phyloP scores from a whole-genome alignment of 2,113 vertebrate species.

The Regulus satrapa region DNA sequence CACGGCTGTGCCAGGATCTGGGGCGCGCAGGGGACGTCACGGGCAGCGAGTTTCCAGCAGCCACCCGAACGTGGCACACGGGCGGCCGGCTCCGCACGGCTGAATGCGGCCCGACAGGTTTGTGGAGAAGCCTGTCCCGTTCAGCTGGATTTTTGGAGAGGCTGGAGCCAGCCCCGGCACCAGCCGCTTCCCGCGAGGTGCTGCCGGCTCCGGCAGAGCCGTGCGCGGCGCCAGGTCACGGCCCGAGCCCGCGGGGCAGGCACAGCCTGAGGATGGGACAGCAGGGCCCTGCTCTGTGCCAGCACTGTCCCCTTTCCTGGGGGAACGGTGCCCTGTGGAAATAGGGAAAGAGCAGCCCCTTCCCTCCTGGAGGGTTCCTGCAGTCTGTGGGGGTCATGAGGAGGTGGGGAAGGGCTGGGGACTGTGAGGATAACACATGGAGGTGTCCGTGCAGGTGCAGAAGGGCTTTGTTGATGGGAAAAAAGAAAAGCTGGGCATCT shows the following conservation, averaged over 20 bases:
- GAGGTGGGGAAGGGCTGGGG: not conserved
- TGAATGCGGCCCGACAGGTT: constrained; percentile 37
- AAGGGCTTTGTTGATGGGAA: not conserved
- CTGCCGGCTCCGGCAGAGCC: not conserved
- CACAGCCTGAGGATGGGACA: accelerated
- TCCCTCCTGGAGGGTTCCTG: not conserved
- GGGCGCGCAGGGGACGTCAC: not conserved
- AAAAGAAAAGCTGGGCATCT: not conserved
- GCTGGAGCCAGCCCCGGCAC: constrained; percentile 14
- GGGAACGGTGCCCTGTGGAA: accelerated
- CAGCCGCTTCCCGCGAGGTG: not conserved
- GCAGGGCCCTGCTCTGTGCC: not conserved
- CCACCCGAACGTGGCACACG: not conserved
- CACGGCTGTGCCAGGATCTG: accelerated
- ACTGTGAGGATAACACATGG: accelerated
- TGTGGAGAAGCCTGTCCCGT: not conserved
- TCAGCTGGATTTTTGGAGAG: constrained; percentile 53
- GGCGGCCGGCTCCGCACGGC: not conserved
- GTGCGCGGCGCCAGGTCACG: not conserved
- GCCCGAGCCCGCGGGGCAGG: not conserved
- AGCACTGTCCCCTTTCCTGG: accelerated
- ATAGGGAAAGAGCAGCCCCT: not conserved
- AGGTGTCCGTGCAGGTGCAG: not conserved
- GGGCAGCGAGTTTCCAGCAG: not conserved
- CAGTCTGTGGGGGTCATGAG: too few relatives aligned